A percentile compares a stretch with the other conserved stretches of the same genome.
These are phyloP conservation scores for Pollachius pollachius DNA, from an alignment of 2,113 vertebrate genomes.

Conservation along the genomic window DNA sequence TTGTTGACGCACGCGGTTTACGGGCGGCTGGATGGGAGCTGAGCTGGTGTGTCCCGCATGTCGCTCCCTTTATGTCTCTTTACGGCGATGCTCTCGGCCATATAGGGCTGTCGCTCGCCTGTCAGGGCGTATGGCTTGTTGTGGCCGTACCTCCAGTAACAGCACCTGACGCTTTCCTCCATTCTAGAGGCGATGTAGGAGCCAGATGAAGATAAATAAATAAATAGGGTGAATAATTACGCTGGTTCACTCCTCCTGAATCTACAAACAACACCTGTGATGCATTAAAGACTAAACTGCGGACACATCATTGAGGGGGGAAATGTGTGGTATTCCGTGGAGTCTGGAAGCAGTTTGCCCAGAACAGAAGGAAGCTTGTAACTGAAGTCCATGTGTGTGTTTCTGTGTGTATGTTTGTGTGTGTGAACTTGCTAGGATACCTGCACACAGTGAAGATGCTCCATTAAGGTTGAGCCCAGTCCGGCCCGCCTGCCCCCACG, in stretches of 20 bases:
- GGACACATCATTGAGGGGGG: conserved; percentile 57
- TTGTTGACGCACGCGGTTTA: conserved; percentile 48
- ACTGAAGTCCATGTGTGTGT: neutral
- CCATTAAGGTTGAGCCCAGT: conserved; percentile 12
- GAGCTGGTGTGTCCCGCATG: no score
- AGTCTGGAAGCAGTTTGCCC: conserved; percentile 63
- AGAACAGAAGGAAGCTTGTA: conserved; percentile 5
- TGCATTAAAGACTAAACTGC: conserved; percentile 52
- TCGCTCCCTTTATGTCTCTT: no score
- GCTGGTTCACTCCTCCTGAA: no score
- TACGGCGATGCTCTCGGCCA: no score
- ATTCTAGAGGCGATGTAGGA: no score
- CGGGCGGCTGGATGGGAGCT: conserved; percentile 34
- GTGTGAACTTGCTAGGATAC: neutral
- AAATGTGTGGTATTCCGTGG: conserved; percentile 44
- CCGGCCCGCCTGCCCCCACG: conserved; percentile 44
- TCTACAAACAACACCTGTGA: conserved; percentile 47
- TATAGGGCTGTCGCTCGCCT: no score
- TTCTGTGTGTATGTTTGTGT: neutral
- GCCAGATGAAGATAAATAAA: no score
- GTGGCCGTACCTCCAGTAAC: no score
- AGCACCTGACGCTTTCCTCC: no score
- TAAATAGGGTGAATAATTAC: no score
- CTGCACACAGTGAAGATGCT: no score
- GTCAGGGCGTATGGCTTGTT: no score